Conservation (phyloP, 53 echinoderm and acorn worm genomes). For the Hippasteria phrygiana region DNA sequence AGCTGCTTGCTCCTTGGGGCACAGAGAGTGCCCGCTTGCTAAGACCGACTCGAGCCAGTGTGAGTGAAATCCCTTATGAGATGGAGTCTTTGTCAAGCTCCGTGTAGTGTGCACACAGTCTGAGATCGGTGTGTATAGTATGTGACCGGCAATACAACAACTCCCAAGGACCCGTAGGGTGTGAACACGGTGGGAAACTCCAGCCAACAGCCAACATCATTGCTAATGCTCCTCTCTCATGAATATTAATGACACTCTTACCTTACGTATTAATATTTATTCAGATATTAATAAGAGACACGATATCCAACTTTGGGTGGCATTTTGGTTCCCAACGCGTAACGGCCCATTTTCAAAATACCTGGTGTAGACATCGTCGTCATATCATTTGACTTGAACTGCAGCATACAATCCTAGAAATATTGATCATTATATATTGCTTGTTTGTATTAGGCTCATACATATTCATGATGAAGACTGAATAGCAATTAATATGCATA, state of each 20-base stretch:
- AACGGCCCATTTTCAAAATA: no score
- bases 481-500: no score
- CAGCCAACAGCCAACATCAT: conserved; percentile 12
- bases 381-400: no score
- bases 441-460: no score
- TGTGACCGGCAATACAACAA: conserved; percentile 45
- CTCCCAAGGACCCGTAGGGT: conserved; percentile 54
- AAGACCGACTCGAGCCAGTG: background rate
- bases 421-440: no score
- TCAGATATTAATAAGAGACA: conserved; percentile 26
- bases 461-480: no score
- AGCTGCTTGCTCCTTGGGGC: conserved; percentile 10
- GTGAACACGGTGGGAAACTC: conserved; percentile 40
- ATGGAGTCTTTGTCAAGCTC: background rate
- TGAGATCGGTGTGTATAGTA: conserved; percentile 5
- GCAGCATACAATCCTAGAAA: no score
- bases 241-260: conserved; percentile 39
- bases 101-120: background rate
- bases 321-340: no score
- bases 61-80: conserved; percentile 48
- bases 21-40: background rate
- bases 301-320: no score
- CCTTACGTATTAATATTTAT: conserved; percentile 38
- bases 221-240: conserved; percentile 13
- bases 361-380: no score